Evolutionary conservation across 1,140 invertebrate species (phyloP).

Genomic region (Asbolus verrucosus): DNA sequence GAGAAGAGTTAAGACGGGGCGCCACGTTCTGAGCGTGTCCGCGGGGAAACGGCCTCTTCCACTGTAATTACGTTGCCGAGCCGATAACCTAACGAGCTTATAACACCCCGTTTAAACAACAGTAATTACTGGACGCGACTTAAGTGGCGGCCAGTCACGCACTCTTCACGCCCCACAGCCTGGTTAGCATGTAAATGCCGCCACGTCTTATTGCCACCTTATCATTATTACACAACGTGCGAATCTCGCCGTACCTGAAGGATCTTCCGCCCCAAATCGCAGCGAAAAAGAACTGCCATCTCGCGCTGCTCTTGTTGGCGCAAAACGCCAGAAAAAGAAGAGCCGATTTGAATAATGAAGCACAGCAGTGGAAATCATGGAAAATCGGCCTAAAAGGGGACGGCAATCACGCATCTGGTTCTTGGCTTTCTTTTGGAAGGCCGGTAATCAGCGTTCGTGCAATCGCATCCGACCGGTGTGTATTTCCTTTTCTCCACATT

Average conservation of each 20-base stretch:
- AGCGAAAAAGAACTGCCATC: no score
- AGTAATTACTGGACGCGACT: conserved; percentile 41
- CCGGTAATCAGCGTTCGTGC: no score
- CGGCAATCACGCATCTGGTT: no score
- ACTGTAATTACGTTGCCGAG: conserved; percentile 31
- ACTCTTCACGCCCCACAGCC: conserved; percentile 37
- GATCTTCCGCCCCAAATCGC: conserved; percentile 7
- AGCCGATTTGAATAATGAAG: no score
- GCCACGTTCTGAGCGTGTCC: conserved; percentile 20
- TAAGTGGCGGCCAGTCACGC: conserved; percentile 44
- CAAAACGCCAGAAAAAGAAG: no score
- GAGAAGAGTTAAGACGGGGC: conserved; percentile 12
- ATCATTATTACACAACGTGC: conserved; percentile 30
- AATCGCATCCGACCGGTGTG: no score
- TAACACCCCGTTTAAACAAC: conserved; percentile 45
- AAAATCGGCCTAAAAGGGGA: no score
- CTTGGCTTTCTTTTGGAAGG: no score
- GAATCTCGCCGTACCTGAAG: conserved; percentile 16
- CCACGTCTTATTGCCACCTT: conserved; percentile 31
- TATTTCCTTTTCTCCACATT: no score
- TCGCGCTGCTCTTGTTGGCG: no score
- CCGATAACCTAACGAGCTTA: conserved; percentile 34
- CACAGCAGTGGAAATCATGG: no score
- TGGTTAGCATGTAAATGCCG: conserved; percentile 34
- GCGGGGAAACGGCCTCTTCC: conserved; percentile 10